Percentiles rank a stretch among this genome's conserved stretches.
phyloP scores from a whole-genome alignment of 2,113 vertebrate genomes.

The Protobothrops mucrosquamatus region DNA sequence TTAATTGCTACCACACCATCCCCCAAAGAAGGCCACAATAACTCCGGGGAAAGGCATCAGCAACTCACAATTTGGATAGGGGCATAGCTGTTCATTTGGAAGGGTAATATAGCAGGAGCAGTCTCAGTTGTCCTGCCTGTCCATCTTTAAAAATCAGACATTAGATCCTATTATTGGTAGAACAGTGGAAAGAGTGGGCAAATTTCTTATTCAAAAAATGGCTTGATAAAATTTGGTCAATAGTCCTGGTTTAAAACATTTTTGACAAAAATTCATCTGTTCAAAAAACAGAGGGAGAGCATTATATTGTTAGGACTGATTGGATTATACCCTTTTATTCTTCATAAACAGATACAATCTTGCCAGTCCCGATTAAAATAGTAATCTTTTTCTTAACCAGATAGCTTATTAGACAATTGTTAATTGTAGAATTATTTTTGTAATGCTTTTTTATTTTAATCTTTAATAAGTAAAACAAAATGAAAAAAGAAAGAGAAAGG shows the following conservation, averaged over 20 bases:
- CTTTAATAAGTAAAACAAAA: too few relatives aligned
- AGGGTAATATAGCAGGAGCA: background rate
- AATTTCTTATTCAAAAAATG: background rate
- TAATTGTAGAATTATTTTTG: background rate
- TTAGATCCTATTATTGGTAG: background rate
- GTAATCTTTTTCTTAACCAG: background rate
- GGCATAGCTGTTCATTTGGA: background rate
- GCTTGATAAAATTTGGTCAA: background rate
- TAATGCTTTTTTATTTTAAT: background rate
- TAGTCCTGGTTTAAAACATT: background rate
- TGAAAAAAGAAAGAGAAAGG: too few relatives aligned
- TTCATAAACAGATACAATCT: background rate
- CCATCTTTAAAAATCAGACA: background rate
- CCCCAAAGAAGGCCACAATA: background rate
- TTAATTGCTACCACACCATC: background rate
- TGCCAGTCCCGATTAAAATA: background rate
- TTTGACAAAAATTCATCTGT: background rate
- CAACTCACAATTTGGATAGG: background rate
- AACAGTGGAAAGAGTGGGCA: background rate
- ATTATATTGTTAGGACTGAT: background rate
- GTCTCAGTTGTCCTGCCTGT: background rate
- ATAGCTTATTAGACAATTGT: background rate
- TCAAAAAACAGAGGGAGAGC: background rate
- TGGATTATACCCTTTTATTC: background rate
- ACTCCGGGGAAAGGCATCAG: background rate